Conservation (phyloP, 2,113 vertebrate species). For the Procavia capensis region DNA sequence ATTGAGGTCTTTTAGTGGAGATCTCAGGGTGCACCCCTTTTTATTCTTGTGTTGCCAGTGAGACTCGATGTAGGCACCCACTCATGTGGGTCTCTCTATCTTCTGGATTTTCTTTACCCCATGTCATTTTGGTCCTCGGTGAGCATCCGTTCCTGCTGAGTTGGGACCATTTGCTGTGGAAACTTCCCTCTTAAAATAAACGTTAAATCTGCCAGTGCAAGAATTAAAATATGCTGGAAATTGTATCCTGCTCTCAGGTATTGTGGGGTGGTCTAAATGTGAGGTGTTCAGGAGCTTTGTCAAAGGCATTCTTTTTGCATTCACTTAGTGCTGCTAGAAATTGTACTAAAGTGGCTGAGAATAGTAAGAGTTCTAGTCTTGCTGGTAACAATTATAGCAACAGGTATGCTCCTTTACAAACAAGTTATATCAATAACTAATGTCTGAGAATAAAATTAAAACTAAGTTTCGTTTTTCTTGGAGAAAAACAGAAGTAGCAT, state of each 20-base stretch:
- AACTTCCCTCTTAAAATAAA: not conserved
- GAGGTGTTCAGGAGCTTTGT: conserved; percentile 58
- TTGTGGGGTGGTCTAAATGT: not conserved
- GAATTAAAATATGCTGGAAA: not conserved
- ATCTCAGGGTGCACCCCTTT: no score
- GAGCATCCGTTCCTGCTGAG: no score
- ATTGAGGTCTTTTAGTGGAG: no score
- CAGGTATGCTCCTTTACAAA: conserved; percentile 9
- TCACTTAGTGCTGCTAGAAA: conserved; percentile 62
- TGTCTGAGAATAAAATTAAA: conserved; percentile 10
- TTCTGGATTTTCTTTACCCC: no score
- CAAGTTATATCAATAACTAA: conserved; percentile 1
- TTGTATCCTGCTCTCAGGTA: not conserved
- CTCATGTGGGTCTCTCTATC: no score
- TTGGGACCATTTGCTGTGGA: no score
- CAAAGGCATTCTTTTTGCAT: conserved; percentile 46
- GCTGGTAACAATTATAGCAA: not conserved
- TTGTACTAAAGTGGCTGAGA: not conserved
- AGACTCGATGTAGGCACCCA: no score
- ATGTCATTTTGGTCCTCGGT: no score
- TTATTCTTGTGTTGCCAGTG: no score
- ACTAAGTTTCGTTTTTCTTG: not conserved
- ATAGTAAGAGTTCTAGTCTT: not conserved
- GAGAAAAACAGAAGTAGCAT: not conserved
- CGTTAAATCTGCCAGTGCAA: not conserved